phyloP scores from a whole-genome alignment of 2,888 invertebrate species.

The Protula sp. region DNA sequence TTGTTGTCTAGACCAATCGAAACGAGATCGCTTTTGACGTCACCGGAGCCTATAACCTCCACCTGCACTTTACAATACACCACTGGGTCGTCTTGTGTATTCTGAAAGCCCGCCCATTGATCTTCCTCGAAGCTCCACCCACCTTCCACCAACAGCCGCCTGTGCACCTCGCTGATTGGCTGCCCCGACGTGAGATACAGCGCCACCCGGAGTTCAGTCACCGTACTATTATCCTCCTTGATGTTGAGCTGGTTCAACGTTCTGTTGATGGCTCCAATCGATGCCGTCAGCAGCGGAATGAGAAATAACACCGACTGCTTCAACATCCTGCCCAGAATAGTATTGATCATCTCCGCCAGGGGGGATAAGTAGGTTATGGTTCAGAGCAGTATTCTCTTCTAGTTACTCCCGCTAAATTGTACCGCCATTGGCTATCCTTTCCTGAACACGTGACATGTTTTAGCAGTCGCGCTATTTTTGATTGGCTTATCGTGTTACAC shows the following conservation, averaged over 20 bases:
- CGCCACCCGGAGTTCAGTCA: background rate
- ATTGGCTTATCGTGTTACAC: constrained; percentile 12
- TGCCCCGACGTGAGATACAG: constrained; percentile 15
- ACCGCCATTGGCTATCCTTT: background rate
- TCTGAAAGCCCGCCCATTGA: constrained; percentile 17
- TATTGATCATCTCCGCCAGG: constrained; percentile 21
- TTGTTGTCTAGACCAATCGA: too few relatives aligned
- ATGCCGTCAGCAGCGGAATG: constrained; percentile 19
- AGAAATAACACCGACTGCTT: constrained; percentile 21
- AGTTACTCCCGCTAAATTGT: constrained; percentile 16
- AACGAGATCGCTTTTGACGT: constrained; percentile 5
- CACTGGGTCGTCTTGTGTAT: background rate
- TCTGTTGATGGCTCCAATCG: constrained; percentile 9
- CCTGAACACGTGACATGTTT: constrained; percentile 19
- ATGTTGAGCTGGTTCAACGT: constrained; percentile 19
- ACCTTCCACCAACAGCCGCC: constrained; percentile 3
- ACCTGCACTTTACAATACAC: constrained; percentile 7
- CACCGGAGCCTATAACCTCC: constrained; percentile 7
- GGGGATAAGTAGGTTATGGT: constrained; percentile 22
- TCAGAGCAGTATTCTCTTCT: constrained; percentile 7
- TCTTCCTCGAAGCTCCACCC: constrained; percentile 3
- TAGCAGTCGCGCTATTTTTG: constrained; percentile 16
- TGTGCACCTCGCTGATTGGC: constrained; percentile 9
- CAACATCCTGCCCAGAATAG: constrained; percentile 18
- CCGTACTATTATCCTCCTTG: constrained; percentile 10